Base-by-base conservation (phyloP, 2,113 vertebrate genomes). In the Nyctibius bracteatus region DNA sequence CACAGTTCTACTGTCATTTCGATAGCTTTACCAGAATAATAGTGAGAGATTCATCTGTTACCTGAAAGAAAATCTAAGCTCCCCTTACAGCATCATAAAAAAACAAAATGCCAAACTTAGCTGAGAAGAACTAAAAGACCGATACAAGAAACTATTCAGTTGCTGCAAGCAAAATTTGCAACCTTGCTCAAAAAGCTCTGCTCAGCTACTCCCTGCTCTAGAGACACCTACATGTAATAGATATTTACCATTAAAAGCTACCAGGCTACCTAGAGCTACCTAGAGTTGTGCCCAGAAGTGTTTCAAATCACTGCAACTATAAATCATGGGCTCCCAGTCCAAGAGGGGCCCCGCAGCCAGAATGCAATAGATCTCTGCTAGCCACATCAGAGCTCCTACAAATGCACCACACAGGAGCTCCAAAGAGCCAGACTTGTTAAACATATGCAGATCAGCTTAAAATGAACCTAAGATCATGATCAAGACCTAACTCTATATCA, bases 1-100 rank as follows among this genome's bases (percentile, higher is more conserved):
- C 49, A 77, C n/a, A 75, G 22, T 94, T 94, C 49, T 89, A 52
- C 63, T 72, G 55, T 81, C 75, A 71, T 87, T 87, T 90, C 47
- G 88, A 61, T 71, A 58, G n/a, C n/a, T 92, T 93, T 81, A 51
- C 23, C 23, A 44, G 51, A 58, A 86, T 80, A 95, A 82, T 70
- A 95, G 9, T 31, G 86, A 57, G 37, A 92, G 8, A 80, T 75
- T 71, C 23, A 62, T 85, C 37, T 89, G 44, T 62, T 92, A 73
- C 52, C 68, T 67, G 21, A 90, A 93, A 81, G 41, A 72, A 93
- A 70, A 81, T 54, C 21, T 89, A 66, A 81, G 30, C 57, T 82
- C 44, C 19, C 49, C 39, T 86, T 81, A 83, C 46, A 83, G 51
- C 46, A 67, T 28, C 67, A n/a, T 86, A 86, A 91, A 86, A 91